Conservation (phyloP, 2,113 vertebrate species). For the Gila orcuttii region DNA sequence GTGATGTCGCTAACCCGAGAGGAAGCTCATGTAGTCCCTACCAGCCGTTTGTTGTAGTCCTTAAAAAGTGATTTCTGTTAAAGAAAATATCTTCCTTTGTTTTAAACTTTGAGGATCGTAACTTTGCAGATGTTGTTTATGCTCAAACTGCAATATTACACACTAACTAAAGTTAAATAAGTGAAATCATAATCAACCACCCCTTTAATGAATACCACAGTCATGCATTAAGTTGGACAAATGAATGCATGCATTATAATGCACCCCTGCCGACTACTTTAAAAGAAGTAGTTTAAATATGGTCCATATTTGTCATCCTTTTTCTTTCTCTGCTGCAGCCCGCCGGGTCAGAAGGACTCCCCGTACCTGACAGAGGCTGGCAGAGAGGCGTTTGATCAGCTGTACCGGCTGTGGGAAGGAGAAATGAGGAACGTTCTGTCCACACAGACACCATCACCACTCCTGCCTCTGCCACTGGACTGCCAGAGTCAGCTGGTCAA, state of each 20-base stretch:
- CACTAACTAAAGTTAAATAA: too few relatives aligned
- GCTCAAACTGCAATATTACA: too few relatives aligned
- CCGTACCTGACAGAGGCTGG: conserved; percentile 92
- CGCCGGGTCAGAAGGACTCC: conserved; percentile 89
- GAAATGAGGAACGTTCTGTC: conserved; percentile 82
- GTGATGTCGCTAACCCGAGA: too few relatives aligned
- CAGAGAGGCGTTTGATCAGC: conserved; percentile 89
- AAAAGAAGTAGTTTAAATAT: background rate
- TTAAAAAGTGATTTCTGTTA: too few relatives aligned
- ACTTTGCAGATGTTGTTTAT: too few relatives aligned
- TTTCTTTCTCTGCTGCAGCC: conserved; percentile 68
- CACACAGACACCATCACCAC: conserved; percentile 71
- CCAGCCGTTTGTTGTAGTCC: too few relatives aligned
- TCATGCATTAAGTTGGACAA: background rate
- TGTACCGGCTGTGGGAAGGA: conserved; percentile 85
- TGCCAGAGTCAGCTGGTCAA: conserved; percentile 87
- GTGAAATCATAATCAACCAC: too few relatives aligned
- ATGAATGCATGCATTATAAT: too few relatives aligned
- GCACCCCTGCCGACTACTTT: background rate
- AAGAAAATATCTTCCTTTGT: too few relatives aligned
- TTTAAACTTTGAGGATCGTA: too few relatives aligned
- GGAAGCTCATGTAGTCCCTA: too few relatives aligned
- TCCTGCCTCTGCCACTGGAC: conserved; percentile 79
- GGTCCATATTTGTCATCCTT: background rate
- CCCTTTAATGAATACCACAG: background rate